phyloP scores from a whole-genome alignment of 1,140 invertebrate species.

The Ylistrum balloti region DNA sequence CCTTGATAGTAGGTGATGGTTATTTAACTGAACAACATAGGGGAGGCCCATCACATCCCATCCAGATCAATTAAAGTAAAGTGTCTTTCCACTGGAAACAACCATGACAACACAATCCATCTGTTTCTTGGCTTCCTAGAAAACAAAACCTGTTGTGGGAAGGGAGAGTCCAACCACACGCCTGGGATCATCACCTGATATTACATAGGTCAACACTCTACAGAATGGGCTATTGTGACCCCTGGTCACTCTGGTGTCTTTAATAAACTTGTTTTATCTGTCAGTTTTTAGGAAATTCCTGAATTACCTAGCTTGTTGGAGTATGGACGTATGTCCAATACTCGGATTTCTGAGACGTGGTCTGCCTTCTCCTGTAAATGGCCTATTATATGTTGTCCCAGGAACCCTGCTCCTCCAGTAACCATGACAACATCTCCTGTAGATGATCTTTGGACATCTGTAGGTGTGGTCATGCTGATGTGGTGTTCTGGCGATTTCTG shows the following conservation, averaged over 20 bases:
- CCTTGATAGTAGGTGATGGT: no score
- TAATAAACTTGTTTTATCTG: neutral
- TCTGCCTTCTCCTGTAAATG: slow-evolving; percentile 84
- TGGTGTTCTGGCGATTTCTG: no score
- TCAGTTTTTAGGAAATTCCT: neutral
- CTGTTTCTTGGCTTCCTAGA: no score
- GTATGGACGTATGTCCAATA: slow-evolving; percentile 85
- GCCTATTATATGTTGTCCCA: slow-evolving; percentile 86
- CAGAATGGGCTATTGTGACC: no score
- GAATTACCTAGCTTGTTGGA: slow-evolving; percentile 60
- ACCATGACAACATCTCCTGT: slow-evolving; percentile 60
- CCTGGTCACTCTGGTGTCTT: neutral
- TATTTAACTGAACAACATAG: no score
- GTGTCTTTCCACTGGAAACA: no score
- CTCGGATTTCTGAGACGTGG: slow-evolving; percentile 85
- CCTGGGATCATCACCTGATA: no score
- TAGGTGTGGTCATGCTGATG: neutral
- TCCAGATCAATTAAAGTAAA: no score
- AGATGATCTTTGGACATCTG: neutral
- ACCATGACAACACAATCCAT: no score
- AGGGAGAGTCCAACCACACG: neutral
- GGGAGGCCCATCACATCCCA: no score
- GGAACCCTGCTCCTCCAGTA: slow-evolving; percentile 86
- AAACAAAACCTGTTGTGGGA: no score
- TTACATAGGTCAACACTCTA: no score